phyloP scores from a whole-genome alignment of 2,797 vertebrate genomes.

The Manis pentadactyla region DNA sequence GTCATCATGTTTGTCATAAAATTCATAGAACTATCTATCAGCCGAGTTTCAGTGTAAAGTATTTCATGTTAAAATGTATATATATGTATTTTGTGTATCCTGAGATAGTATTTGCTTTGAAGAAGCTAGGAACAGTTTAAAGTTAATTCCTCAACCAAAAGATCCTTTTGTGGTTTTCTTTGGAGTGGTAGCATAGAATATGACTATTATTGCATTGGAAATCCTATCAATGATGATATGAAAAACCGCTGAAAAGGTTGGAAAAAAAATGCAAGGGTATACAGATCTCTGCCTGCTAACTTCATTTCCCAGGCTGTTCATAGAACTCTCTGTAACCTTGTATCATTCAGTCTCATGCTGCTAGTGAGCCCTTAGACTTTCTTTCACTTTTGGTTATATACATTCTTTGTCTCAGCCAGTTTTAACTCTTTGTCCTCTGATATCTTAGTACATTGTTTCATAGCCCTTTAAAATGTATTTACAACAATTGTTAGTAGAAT shows the following conservation, averaged over 20 bases:
- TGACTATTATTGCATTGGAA: not conserved
- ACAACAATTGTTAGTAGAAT: not conserved
- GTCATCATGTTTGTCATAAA: slow-evolving; percentile 1
- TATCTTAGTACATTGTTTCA: not conserved
- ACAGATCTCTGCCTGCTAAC: not conserved
- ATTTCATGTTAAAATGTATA: not conserved
- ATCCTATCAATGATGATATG: not conserved
- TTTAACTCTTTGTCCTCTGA: not conserved
- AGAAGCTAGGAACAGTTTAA: not conserved
- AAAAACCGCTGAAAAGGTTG: not conserved
- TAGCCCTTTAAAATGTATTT: not conserved
- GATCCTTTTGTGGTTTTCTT: not conserved
- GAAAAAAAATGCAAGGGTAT: not conserved
- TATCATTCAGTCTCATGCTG: not conserved
- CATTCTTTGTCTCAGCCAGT: not conserved
- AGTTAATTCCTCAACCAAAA: not conserved
- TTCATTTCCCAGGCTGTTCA: not conserved
- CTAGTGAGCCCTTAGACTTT: not conserved
- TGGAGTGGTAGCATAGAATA: not conserved
- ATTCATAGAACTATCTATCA: not conserved
- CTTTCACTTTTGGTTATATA: not conserved
- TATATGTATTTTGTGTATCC: not conserved
- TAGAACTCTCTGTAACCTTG: not conserved
- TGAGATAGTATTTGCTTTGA: not conserved
- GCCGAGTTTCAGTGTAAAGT: not conserved